phyloP scores from a whole-genome alignment of 2,113 vertebrate species.

The Labrus mixtus region DNA sequence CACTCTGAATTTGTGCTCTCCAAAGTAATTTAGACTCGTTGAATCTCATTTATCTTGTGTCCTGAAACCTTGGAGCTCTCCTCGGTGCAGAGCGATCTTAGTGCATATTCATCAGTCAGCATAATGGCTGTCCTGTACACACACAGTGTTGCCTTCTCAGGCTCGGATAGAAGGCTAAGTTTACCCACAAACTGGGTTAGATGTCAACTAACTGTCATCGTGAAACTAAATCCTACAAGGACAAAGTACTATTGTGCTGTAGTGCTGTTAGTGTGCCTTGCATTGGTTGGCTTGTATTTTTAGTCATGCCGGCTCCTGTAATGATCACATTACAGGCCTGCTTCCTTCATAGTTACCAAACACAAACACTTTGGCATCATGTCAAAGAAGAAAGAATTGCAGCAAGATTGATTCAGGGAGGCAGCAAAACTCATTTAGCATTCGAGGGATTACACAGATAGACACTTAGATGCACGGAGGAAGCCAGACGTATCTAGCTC shows the following conservation, averaged over 20 bases:
- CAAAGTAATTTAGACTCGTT: slow-evolving; percentile 37
- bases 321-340: slow-evolving; percentile 58
- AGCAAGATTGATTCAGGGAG: slow-evolving; percentile 14
- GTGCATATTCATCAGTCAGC: slow-evolving; percentile 53
- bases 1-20: slow-evolving; percentile 45
- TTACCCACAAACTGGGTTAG: slow-evolving; percentile 46
- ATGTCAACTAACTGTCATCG: slow-evolving; percentile 55
- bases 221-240: slow-evolving; percentile 47
- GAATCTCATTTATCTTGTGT: slow-evolving; percentile 34
- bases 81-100: slow-evolving; percentile 1
- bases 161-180: slow-evolving; percentile 24
- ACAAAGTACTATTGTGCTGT: slow-evolving; percentile 27
- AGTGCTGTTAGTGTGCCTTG: slow-evolving; percentile 20
- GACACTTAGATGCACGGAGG: slow-evolving; percentile 2
- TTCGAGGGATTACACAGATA: slow-evolving; percentile 18
- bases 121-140: slow-evolving; percentile 38
- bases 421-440: slow-evolving; percentile 18
- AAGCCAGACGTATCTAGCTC: slow-evolving; percentile 29
- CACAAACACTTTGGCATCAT: slow-evolving; percentile 39
- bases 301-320: slow-evolving; percentile 33
- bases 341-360: slow-evolving; percentile 43
- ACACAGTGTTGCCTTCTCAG: slow-evolving; percentile 24
- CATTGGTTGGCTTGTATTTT: slow-evolving; percentile 50
- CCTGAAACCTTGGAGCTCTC: slow-evolving; percentile 39
- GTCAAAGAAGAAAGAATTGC: slow-evolving; percentile 35